Conservation (phyloP, 2,888 invertebrate species). For the Pomacea canaliculata region DNA sequence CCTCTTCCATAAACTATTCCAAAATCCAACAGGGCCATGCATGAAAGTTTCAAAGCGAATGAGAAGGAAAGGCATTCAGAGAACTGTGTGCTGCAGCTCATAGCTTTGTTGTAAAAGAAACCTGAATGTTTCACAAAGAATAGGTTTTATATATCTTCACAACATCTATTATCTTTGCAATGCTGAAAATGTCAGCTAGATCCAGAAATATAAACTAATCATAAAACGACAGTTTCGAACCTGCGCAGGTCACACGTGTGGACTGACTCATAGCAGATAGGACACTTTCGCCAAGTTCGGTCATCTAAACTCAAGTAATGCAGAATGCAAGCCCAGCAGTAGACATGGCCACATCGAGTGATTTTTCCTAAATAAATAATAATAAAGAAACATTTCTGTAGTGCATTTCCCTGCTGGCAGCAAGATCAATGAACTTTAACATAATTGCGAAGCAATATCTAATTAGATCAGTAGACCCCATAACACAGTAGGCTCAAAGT, state of each 20-base stretch:
- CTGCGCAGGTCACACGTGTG: constrained; percentile 87
- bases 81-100: no score
- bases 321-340: constrained; percentile 95
- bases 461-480: no score
- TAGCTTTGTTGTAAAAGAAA: no score
- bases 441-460: not conserved
- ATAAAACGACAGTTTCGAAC: constrained; percentile 66
- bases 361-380: constrained; percentile 80
- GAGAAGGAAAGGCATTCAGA: no score
- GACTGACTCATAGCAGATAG: constrained; percentile 90
- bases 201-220: no score
- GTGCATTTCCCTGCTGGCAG: no score
- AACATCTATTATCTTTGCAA: no score
- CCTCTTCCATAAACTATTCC: not conserved
- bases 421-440: not conserved
- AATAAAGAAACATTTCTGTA: not conserved
- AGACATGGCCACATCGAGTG: constrained; percentile 94
- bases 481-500: not conserved
- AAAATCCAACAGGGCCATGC: not conserved
- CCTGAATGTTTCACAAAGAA: no score
- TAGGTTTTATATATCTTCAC: no score
- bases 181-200: no score
- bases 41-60: not conserved
- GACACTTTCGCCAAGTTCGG: constrained; percentile 86
- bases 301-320: constrained; percentile 89